Conservation (phyloP, 2,113 vertebrate species). For the Campylomormyrus numenius region DNA sequence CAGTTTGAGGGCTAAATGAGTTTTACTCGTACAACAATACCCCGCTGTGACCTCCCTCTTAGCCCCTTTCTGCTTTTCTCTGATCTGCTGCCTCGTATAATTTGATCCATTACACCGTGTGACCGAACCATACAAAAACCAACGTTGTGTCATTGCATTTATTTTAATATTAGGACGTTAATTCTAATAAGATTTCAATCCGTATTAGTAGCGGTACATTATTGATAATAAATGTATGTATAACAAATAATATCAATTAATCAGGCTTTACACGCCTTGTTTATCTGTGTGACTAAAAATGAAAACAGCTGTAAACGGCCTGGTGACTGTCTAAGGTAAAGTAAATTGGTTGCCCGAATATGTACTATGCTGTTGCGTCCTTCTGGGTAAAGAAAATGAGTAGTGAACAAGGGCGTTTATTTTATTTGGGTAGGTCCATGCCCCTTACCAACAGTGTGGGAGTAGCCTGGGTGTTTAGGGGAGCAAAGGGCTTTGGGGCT, state of each 20-base stretch:
- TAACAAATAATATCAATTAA: not conserved
- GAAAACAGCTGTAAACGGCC: not conserved
- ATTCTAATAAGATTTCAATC: not conserved
- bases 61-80: not conserved
- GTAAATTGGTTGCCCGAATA: not conserved
- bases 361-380: not conserved
- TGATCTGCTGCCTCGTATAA: not conserved
- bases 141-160: not conserved
- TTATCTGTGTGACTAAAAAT: not conserved
- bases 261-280: not conserved
- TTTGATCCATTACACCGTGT: slow-evolving; percentile 2
- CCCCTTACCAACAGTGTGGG: not conserved
- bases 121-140: not conserved
- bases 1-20: slow-evolving; percentile 14
- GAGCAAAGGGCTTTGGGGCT: not conserved
- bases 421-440: not conserved
- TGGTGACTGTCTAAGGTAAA: not conserved
- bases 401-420: not conserved
- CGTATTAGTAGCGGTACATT: not conserved
- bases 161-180: not conserved
- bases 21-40: slow-evolving; percentile 23
- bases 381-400: not conserved
- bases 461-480: not conserved
- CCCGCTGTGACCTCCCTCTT: slow-evolving; percentile 4
- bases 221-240: not conserved